Percentiles rank a stretch among this genome's conserved stretches.
phyloP scores from a whole-genome alignment of 2,113 vertebrate species.

The Eonycteris spelaea region DNA sequence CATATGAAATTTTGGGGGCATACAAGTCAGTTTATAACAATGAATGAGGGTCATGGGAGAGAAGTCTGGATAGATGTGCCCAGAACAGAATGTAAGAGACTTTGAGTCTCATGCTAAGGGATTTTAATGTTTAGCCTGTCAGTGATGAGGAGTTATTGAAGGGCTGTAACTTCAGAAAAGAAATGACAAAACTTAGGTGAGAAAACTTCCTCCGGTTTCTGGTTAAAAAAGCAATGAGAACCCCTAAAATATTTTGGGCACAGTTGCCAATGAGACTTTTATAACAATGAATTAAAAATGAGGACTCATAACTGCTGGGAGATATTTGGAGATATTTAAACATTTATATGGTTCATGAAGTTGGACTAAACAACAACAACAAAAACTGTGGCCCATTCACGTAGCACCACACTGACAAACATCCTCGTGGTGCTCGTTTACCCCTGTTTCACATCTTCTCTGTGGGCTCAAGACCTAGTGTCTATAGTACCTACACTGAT shows the following conservation, averaged over 20 bases:
- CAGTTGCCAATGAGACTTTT: constrained; percentile 16
- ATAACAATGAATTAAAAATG: constrained; percentile 22
- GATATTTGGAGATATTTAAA: neutral
- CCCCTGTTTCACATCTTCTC: neutral
- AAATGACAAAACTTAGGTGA: neutral
- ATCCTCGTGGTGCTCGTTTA: neutral
- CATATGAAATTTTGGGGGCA: neutral
- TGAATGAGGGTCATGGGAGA: neutral
- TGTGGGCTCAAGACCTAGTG: neutral
- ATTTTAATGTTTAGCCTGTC: constrained; percentile 27
- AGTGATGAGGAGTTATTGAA: neutral
- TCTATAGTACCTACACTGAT: neutral
- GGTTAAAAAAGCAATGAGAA: neutral
- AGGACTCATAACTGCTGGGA: neutral
- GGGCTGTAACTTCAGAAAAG: neutral
- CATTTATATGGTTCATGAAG: neutral
- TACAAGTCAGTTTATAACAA: neutral
- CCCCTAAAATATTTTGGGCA: neutral
- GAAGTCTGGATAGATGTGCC: neutral
- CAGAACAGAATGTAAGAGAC: neutral
- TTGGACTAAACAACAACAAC: neutral
- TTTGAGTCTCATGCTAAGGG: neutral
- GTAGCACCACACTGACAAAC: neutral
- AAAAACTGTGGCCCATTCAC: neutral
- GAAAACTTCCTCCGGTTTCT: constrained; percentile 30